Evolutionary conservation across 2,113 vertebrate genomes (phyloP).

Genomic region (Boulengerochromis microlepis): DNA sequence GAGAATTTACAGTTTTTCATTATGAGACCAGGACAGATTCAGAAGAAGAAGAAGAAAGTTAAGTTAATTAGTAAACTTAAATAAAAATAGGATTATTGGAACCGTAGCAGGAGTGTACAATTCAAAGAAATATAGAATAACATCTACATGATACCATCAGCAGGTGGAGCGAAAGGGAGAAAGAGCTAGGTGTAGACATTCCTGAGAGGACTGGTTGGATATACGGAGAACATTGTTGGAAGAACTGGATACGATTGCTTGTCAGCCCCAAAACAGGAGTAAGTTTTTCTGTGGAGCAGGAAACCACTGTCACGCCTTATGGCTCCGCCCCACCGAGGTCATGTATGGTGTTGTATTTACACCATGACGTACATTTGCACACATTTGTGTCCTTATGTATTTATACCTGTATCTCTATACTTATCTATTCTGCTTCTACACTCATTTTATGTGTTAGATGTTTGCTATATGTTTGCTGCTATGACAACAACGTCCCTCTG

Average conservation of each 20-base stretch:
- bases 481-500: neutral
- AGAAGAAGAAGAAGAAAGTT: neutral
- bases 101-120: neutral
- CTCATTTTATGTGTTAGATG: neutral
- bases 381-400: neutral
- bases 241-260: neutral
- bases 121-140: neutral
- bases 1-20: neutral
- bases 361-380: neutral
- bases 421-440: neutral
- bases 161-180: neutral
- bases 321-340: neutral
- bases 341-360: neutral
- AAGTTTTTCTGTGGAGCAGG: neutral
- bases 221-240: neutral
- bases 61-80: neutral
- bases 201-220: neutral
- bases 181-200: neutral
- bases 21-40: neutral
- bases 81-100: neutral
- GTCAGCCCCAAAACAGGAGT: neutral
- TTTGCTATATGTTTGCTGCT: neutral
- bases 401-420: neutral
- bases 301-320: neutral
- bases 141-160: neutral